Conservation (phyloP, 2,113 vertebrate genomes). For the Sciurus niger region DNA sequence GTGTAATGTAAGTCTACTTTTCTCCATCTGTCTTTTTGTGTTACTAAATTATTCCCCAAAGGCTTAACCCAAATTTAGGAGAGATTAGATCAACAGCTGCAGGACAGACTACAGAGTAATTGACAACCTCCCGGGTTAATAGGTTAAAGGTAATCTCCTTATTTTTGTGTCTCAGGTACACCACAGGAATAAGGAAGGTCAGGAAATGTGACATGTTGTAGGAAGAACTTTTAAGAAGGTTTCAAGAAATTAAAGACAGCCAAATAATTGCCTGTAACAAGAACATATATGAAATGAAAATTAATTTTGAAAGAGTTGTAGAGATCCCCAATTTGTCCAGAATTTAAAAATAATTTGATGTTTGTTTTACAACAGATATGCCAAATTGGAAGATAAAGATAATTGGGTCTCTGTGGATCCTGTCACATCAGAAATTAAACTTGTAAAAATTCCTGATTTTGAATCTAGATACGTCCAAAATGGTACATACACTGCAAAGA, state of each 20-base stretch:
- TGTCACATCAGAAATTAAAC: constrained; percentile 88
- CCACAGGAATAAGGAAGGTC: neutral
- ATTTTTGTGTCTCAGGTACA: neutral
- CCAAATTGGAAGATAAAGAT: constrained; percentile 86
- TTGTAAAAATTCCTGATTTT: constrained; percentile 87
- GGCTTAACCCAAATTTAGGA: neutral
- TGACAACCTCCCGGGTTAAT: neutral
- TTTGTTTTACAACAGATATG: constrained; percentile 85
- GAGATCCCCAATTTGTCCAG: neutral
- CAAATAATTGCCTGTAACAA: neutral
- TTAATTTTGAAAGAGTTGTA: constrained; percentile 11
- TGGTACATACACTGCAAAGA: constrained; percentile 88
- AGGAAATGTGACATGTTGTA: neutral
- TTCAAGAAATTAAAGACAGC: constrained; percentile 15
- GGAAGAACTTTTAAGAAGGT: neutral
- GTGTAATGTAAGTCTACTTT: neutral
- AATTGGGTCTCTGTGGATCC: constrained; percentile 88
- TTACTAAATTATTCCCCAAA: constrained; percentile 1
- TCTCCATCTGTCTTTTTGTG: neutral
- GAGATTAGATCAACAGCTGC: neutral
- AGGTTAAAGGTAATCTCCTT: neutral
- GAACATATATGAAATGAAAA: neutral
- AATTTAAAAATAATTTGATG: constrained; percentile 14
- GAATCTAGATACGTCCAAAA: constrained; percentile 88
- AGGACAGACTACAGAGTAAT: neutral